A percentile compares a stretch with the other conserved stretches of the same genome.
phyloP scores from a whole-genome alignment of 2,888 invertebrate genomes.

The Lasioglossum zephyrum region DNA sequence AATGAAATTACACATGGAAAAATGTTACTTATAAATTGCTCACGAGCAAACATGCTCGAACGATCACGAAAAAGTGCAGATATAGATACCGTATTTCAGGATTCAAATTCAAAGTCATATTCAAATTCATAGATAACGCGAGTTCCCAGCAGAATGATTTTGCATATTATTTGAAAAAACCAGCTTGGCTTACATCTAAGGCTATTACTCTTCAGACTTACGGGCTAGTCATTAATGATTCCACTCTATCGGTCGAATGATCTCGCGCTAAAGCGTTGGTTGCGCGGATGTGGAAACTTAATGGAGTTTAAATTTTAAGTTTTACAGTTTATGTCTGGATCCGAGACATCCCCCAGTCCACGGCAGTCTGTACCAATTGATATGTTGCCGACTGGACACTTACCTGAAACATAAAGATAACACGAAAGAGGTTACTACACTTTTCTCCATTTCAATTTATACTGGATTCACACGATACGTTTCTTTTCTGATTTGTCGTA shows the following conservation, averaged over 20 bases:
- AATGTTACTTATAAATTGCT: no score
- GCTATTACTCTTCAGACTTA: slow-evolving; percentile 57
- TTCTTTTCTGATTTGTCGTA: neutral
- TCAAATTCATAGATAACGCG: neutral
- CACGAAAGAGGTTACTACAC: slow-evolving; percentile 29
- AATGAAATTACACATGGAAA: no score
- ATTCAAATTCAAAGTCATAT: neutral
- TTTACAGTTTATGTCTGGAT: slow-evolving; percentile 59
- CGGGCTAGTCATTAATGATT: slow-evolving; percentile 70
- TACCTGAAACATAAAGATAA: slow-evolving; percentile 70
- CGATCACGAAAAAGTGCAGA: neutral
- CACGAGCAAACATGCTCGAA: neutral
- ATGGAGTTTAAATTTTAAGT: slow-evolving; percentile 56
- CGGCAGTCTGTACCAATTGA: slow-evolving; percentile 27
- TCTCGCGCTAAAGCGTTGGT: slow-evolving; percentile 58
- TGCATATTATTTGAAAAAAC: slow-evolving; percentile 15
- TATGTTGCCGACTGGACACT: slow-evolving; percentile 47
- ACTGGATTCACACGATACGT: neutral
- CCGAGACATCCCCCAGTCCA: neutral
- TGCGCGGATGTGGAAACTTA: slow-evolving; percentile 61
- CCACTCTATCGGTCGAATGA: slow-evolving; percentile 66
- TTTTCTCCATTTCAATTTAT: neutral
- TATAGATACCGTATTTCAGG: neutral
- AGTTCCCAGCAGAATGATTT: slow-evolving; percentile 2
- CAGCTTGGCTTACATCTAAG: neutral